Conservation (phyloP, 1,140 invertebrate genomes). For the Sogatella furcifera region DNA sequence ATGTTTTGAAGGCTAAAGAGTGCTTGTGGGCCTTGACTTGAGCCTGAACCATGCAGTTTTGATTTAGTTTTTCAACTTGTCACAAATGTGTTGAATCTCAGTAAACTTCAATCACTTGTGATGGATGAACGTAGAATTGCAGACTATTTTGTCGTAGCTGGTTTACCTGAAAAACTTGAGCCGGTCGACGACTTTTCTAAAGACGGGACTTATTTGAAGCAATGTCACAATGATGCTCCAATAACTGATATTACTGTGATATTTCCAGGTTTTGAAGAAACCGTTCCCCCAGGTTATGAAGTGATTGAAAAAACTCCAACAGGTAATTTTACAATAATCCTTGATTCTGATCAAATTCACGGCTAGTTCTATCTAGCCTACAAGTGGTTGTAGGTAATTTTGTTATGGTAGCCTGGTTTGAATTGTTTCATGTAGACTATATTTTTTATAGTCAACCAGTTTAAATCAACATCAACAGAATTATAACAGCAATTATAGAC, state of each 20-base stretch:
- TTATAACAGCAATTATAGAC: too few relatives aligned
- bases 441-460: too few relatives aligned
- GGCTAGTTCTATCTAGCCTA: too few relatives aligned
- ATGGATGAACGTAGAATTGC: conserved; percentile 77
- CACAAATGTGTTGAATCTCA: neutral
- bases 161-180: conserved; percentile 70
- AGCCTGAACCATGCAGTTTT: neutral
- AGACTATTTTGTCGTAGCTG: conserved; percentile 97
- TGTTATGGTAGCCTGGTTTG: too few relatives aligned
- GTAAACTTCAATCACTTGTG: neutral
- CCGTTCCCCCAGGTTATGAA: conserved; percentile 65
- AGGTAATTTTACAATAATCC: conserved; percentile 30
- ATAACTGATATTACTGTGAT: conserved; percentile 92
- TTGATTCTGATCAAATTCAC: too few relatives aligned
- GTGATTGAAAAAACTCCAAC: conserved; percentile 78
- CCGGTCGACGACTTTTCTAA: conserved; percentile 68
- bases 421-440: too few relatives aligned
- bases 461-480: too few relatives aligned
- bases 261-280: conserved; percentile 80
- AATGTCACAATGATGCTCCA: conserved; percentile 53
- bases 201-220: conserved; percentile 70
- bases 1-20: neutral
- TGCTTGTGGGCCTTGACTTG: neutral
- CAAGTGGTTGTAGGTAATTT: too few relatives aligned
- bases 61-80: neutral